Conservation (phyloP, 2,113 vertebrate species). For the Scomber japonicus region DNA sequence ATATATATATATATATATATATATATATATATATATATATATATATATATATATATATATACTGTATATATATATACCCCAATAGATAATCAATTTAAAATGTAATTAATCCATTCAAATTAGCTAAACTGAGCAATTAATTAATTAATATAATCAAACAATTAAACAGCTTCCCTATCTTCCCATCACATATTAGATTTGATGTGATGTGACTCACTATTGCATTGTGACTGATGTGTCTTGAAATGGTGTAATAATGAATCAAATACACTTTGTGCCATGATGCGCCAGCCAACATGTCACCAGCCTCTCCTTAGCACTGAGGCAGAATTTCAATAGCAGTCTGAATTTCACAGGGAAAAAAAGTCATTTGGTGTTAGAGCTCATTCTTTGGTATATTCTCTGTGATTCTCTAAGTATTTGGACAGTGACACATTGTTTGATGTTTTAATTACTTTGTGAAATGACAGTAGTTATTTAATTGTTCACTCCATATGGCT, state of each 20-base stretch:
- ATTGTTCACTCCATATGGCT: conserved; percentile 57
- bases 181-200: conserved; percentile 23
- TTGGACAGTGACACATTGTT: conserved; percentile 56
- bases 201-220: not conserved
- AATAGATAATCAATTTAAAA: no score
- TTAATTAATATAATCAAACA: no score
- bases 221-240: not conserved
- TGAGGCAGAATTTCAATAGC: conserved; percentile 77
- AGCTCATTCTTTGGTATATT: conserved; percentile 13
- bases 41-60: no score
- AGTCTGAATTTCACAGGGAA: conserved; percentile 43
- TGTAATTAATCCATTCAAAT: no score
- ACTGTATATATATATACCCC: no score
- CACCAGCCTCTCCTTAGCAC: conserved; percentile 78
- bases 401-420: conserved; percentile 33
- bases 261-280: conserved; percentile 84
- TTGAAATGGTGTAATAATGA: not conserved
- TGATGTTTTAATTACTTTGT: conserved; percentile 54
- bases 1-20: no score
- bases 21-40: no score
- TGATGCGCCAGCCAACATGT: conserved; percentile 87
- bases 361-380: not conserved
- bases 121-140: no score
- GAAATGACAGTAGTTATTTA: conserved; percentile 64
- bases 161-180: not conserved